Evolutionary conservation across 2,797 vertebrate genomes (phyloP).

Genomic region (Holocentrus rufus): DNA sequence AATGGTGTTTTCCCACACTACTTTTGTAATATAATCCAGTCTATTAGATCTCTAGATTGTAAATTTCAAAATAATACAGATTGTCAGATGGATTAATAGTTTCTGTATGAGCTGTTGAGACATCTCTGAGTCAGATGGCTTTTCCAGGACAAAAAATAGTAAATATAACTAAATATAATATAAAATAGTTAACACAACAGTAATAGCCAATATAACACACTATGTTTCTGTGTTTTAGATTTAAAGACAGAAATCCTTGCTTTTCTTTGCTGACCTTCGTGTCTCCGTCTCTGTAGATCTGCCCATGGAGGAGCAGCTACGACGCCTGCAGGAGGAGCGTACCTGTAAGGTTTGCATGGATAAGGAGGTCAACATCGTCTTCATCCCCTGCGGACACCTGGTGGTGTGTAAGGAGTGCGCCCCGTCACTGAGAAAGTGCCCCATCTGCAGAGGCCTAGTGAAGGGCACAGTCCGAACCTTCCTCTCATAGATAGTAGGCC

Average conservation of each 20-base stretch:
- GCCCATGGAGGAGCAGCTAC: constrained; percentile 94
- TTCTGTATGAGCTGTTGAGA: too few species aligned
- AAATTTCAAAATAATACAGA: neutral
- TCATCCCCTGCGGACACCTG: constrained; percentile 97
- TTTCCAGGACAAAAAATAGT: neutral
- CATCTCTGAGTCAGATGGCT: too few species aligned
- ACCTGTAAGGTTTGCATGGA: constrained; percentile 99
- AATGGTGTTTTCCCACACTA: neutral
- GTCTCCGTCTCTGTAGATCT: constrained; percentile 82
- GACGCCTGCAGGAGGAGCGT: constrained; percentile 94
- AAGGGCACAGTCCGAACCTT: constrained; percentile 98
- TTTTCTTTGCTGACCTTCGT: neutral
- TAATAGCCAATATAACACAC: too few species aligned
- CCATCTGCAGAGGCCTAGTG: constrained; percentile 95
- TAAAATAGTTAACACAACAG: too few species aligned
- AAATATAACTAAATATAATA: too few species aligned
- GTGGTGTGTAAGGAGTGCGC: constrained; percentile 98
- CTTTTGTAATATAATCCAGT: neutral
- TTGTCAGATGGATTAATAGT: too few species aligned
- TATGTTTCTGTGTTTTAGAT: too few species aligned
- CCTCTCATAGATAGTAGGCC: constrained; percentile 82
- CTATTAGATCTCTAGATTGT: neutral
- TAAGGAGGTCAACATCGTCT: constrained; percentile 97
- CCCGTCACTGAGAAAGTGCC: constrained; percentile 94
- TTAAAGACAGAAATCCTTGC: too few species aligned